Evolutionary conservation across 2,888 invertebrate species (phyloP), one percentile per base, ranked within the genome.

Genomic region (Hydrotaea cyrtoneurina): DNA sequence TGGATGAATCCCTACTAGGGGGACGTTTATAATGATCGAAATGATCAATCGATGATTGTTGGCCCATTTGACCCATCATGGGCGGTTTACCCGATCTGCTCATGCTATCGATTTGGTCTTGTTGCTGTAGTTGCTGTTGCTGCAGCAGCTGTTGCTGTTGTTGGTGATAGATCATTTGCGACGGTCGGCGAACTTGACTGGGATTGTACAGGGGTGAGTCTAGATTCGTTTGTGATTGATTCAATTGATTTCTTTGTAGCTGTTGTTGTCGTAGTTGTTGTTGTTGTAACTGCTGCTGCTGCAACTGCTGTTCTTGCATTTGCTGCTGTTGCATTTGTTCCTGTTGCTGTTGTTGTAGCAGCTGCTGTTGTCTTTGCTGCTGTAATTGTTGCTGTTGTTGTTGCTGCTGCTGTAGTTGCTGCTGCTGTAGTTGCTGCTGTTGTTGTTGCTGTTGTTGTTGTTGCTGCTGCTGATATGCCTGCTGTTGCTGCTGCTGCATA

Each of bases 11-110:
- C 90, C 97, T 94, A 93, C 97, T 97, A 0, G 97, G 97, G 75
- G 97, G 97, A 91, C 97, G 94, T 92, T 97, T 97, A 92, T 98
- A 98, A 91, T 98, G 98, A 92, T 98, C 98, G 91, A 98, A 97
- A 90, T 97, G 97, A 92, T 98, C 97, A 90, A 97, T 97, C 88
- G 96, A 96, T 13, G 96, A 94, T 93, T 95, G 94, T 59, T 90
- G 92, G 31, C 90, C 90, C 71, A 88, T 89, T 85, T 91, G 90
- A 19, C 92, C 90, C 36, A 93, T 86, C 90, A 92, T 91, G 85
- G 94, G 95, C 83, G 94, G 94, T 91, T 92, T 95, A 91, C 90
- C 95, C 92, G 89, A 93, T 90, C 87, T 94, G 90, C 36, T 91
- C 91, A 89, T 86, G 31, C 36, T 55, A 36, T 78, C 81, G 23